Conservation (phyloP, 1,140 invertebrate genomes). For the Drosophila truncata region DNA sequence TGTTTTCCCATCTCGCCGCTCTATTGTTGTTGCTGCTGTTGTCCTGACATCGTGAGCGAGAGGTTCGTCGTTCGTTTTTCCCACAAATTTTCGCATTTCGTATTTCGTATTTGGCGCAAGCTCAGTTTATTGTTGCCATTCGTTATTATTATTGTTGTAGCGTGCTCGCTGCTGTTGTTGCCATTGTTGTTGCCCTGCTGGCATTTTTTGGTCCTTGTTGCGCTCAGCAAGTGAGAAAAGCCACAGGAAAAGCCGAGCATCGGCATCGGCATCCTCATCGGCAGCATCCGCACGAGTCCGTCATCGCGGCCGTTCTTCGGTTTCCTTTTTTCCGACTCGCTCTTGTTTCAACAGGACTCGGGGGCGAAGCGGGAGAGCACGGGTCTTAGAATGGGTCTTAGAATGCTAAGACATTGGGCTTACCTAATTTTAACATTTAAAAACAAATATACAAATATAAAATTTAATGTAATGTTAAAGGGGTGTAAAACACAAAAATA, state of each 20-base stretch:
- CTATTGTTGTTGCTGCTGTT: constrained; percentile 54
- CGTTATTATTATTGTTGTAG: constrained; percentile 54
- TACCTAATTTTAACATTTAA: background rate
- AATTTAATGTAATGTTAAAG: background rate
- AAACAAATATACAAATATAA: background rate
- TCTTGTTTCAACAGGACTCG: constrained; percentile 25
- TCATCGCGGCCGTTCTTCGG: constrained; percentile 45
- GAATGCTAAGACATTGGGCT: no score
- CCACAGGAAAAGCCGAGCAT: constrained; percentile 43
- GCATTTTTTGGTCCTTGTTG: constrained; percentile 75
- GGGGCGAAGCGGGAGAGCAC: constrained; percentile 1
- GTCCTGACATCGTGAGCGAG: constrained; percentile 52
- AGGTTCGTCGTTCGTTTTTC: constrained; percentile 52
- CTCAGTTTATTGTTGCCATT: constrained; percentile 79
- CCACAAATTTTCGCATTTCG: constrained; percentile 56
- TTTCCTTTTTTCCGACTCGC: constrained; percentile 24
- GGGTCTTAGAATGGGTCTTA: background rate
- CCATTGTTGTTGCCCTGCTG: constrained; percentile 56
- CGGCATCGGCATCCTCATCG: constrained; percentile 27
- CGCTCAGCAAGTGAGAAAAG: constrained; percentile 62
- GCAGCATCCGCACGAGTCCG: constrained; percentile 60
- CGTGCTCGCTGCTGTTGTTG: constrained; percentile 32
- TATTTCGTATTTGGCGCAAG: constrained; percentile 74
- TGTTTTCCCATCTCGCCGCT: constrained; percentile 43
- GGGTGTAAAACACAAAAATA: background rate